Base-by-base conservation (phyloP, 2,797 vertebrate genomes). In the Lycodopsis pacificus region DNA sequence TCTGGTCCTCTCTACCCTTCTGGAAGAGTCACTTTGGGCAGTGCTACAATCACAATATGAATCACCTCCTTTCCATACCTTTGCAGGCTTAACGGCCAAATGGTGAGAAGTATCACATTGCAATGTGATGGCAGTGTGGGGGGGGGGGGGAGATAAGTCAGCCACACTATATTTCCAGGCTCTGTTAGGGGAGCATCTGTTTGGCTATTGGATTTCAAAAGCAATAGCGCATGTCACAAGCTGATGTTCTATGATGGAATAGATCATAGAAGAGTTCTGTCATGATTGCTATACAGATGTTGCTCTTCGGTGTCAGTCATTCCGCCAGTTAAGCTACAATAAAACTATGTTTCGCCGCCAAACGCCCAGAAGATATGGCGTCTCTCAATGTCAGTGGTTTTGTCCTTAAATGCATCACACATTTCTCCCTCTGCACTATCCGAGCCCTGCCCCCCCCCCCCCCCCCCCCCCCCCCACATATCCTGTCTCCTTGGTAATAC, bases 61-160 rank as follows among this genome's bases (percentile, higher is more conserved):
- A 93, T 92, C 89, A 75, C 83, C 91, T 88, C 83, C 82, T 83
- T 65, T 89, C 81, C 83, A 88, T 90, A 90, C 85, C 83, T 88
- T 81, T 79, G 61, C 69, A 7, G 78, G 81, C 76, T 79, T 85
- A 87, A 88, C 83, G 71, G 84, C 86, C 86, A 81, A 85, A 92
- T 89, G 86, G 86, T 30, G 91, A 88, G 82, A 91, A 81, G 86
- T 90, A 89, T 94, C 86, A 20, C 79, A 76, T 92, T 93, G 86
- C 93, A 87, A 54, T 72, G 81, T 75, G 90, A 87, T 84, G 74
- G 56, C 67, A 65, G 83, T 10, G 79, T 67, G 74, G 65, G 27
- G 76, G 73, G 69, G 34, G 71, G 76, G 8, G 69, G 66, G 76
- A 73, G 85, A 82, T 76, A 83, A 89, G 84, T 83, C 79, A 64